A percentile compares a stretch with the other conserved stretches of the same genome.
These are phyloP conservation scores for Drosophila atroscutellata DNA, from an alignment of 2,888 invertebrate genomes.

Conservation along the genomic window DNA sequence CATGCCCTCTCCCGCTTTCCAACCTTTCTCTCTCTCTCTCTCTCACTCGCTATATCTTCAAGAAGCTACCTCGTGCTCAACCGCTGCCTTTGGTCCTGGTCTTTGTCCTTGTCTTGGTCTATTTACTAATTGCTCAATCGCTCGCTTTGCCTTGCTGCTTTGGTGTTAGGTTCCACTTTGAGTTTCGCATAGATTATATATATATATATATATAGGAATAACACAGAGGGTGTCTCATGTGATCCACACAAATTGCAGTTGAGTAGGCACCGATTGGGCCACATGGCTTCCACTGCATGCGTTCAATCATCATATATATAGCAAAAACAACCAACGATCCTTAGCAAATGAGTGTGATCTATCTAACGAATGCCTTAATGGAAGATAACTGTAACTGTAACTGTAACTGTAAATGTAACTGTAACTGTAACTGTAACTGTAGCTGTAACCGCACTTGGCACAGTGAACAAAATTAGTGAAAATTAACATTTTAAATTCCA, in stretches of 20 bases:
- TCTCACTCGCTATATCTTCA: constrained; percentile 7
- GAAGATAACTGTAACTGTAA: constrained; percentile 38
- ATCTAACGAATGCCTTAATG: constrained; percentile 60
- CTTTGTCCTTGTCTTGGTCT: constrained; percentile 9
- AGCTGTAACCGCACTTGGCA: constrained; percentile 5
- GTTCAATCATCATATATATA: constrained; percentile 13
- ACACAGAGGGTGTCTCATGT: constrained; percentile 8
- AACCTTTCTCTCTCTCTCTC: not conserved
- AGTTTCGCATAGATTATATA: not conserved
- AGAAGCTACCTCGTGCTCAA: constrained; percentile 63
- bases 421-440: not conserved
- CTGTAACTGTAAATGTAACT: not conserved
- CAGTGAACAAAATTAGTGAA: constrained; percentile 24
- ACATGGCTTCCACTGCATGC: constrained; percentile 8
- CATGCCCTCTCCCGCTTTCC: not conserved
- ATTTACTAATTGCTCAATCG: not conserved
- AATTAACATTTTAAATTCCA: constrained; percentile 21
- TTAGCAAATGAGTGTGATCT: constrained; percentile 58
- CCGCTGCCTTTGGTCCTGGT: constrained; percentile 33
- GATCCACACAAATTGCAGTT: constrained; percentile 15
- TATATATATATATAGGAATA: not conserved
- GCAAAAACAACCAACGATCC: constrained; percentile 16
- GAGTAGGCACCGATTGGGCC: not conserved
- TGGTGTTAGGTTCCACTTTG: not conserved
- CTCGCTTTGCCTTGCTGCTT: constrained; percentile 7